Conservation (phyloP, 1,140 invertebrate species). For the Heterodera schachtii region DNA sequence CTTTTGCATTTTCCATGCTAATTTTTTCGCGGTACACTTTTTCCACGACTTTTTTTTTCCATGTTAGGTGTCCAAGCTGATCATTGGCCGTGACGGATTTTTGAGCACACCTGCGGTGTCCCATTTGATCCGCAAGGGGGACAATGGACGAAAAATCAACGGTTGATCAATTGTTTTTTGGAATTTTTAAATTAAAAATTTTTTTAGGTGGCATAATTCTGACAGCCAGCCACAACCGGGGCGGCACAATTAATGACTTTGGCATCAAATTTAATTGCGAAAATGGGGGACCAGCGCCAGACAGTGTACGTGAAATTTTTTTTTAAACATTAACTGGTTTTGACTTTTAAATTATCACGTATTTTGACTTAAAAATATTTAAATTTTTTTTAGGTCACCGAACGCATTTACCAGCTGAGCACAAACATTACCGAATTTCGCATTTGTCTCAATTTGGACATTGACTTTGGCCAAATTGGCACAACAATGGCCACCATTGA, state of each 20-base stretch:
- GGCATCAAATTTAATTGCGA: constrained; percentile 97
- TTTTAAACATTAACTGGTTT: too few relatives aligned
- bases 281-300: constrained; percentile 94
- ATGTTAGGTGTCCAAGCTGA: constrained; percentile 78
- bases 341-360: too few relatives aligned
- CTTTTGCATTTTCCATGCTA: too few relatives aligned
- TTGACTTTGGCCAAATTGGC: constrained; percentile 78
- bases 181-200: not conserved
- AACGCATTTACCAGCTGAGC: constrained; percentile 83
- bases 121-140: constrained; percentile 76
- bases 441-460: constrained; percentile 77
- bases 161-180: too few relatives aligned
- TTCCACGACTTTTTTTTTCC: not conserved
- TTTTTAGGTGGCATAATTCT: constrained; percentile 82
- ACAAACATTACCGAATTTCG: constrained; percentile 80
- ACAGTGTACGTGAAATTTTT: constrained; percentile 70
- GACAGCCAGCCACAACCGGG: constrained; percentile 98
- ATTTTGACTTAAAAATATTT: too few relatives aligned
- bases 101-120: constrained; percentile 95
- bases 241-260: constrained; percentile 93
- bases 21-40: too few relatives aligned
- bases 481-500: constrained; percentile 72
- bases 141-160: constrained; percentile 66
- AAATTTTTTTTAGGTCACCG: constrained; percentile 70
- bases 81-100: constrained; percentile 90